Evolutionary conservation across 1,140 invertebrate species (phyloP).

Genomic region (Pissodes strobi): DNA sequence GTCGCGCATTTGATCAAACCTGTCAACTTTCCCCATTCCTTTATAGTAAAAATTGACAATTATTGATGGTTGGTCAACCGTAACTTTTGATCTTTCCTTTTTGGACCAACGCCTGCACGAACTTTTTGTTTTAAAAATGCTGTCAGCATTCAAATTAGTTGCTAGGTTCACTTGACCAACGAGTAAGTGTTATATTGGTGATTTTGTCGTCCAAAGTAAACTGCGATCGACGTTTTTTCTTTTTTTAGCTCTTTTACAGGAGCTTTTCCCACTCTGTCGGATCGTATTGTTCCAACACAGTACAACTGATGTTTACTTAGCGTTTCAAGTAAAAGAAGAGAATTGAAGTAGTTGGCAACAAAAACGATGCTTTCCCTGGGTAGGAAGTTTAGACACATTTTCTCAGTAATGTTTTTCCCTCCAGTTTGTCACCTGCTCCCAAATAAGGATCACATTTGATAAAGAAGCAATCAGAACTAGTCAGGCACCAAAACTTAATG

Average conservation of each 20-base stretch:
- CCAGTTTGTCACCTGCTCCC: background rate
- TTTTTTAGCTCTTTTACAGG: no score
- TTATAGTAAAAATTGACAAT: constrained; percentile 5
- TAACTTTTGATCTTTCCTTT: background rate
- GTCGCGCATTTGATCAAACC: constrained; percentile 13
- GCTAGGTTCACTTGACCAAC: background rate
- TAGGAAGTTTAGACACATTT: no score
- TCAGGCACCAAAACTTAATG: no score
- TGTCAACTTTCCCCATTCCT: constrained; percentile 3
- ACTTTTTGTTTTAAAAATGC: no score
- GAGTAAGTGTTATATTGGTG: background rate
- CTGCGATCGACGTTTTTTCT: no score
- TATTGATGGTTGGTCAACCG: background rate
- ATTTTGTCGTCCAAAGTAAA: no score
- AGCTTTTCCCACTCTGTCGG: constrained; percentile 1
- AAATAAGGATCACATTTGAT: background rate
- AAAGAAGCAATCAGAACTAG: background rate
- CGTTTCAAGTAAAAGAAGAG: background rate
- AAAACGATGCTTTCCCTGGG: no score
- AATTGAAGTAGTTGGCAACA: constrained; percentile 21
- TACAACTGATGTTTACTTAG: no score
- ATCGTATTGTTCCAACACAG: background rate
- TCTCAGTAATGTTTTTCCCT: background rate
- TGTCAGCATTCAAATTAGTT: background rate
- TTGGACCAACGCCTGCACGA: no score